Conservation (phyloP, 2,888 invertebrate species). For the Eulithis testata region DNA sequence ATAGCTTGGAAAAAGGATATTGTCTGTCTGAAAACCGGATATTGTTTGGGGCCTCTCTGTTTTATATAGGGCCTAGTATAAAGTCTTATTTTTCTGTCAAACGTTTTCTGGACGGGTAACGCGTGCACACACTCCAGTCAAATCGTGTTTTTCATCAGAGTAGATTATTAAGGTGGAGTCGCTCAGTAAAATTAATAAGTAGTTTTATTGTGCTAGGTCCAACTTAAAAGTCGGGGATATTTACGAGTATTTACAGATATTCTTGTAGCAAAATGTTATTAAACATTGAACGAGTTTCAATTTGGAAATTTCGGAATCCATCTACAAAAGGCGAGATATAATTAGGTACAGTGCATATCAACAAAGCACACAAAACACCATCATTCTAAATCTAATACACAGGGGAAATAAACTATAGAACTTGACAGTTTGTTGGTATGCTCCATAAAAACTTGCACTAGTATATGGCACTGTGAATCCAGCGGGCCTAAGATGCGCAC, state of each 20-base stretch:
- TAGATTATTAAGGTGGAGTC: neutral
- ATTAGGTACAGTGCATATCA: conserved; percentile 8
- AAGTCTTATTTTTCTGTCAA: too few species aligned
- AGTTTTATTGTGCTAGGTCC: conserved; percentile 3
- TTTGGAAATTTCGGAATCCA: neutral
- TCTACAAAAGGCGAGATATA: neutral
- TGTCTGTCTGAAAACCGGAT: too few species aligned
- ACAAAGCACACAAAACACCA: conserved; percentile 28
- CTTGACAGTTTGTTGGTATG: neutral
- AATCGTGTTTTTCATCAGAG: conserved; percentile 6
- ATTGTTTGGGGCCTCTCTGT: too few species aligned
- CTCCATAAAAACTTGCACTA: too few species aligned
- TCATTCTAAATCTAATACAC: neutral
- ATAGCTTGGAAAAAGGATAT: too few species aligned
- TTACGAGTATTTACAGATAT: neutral
- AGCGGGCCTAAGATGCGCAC: too few species aligned
- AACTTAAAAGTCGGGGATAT: neutral
- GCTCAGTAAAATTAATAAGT: neutral
- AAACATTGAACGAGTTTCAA: too few species aligned
- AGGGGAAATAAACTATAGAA: conserved; percentile 13
- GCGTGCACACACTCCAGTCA: neutral
- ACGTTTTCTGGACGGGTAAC: neutral
- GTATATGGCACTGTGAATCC: too few species aligned
- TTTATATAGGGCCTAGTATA: too few species aligned
- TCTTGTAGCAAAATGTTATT: neutral